A percentile compares a stretch with the other conserved stretches of the same genome.
Evolutionary conservation across 2,797 vertebrate genomes (phyloP).

Genomic region (Numenius phaeopus): DNA sequence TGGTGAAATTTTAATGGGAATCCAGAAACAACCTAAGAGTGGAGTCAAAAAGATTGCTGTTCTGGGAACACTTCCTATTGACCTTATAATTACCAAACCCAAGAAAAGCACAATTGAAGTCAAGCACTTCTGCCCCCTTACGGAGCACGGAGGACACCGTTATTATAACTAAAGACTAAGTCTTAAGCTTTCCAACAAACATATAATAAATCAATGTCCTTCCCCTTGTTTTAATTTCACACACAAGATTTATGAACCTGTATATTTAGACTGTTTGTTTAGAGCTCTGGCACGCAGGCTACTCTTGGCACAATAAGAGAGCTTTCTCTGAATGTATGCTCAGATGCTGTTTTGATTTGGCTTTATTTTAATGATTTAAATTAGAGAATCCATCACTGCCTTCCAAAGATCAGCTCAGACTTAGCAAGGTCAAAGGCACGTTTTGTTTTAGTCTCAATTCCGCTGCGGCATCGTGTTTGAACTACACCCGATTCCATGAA

Average conservation of each 20-base stretch:
- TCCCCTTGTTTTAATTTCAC: conserved; percentile 64
- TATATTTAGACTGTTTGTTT: conserved; percentile 60
- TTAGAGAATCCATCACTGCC: conserved; percentile 25
- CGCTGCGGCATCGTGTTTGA: background rate
- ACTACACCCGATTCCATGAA: fast-evolving
- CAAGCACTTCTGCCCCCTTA: conserved; percentile 30
- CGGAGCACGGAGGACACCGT: background rate
- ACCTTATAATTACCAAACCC: background rate
- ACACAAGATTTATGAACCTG: conserved; percentile 64
- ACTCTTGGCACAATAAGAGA: conserved; percentile 32
- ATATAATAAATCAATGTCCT: conserved; percentile 60
- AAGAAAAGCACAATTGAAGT: conserved; percentile 27
- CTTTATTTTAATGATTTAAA: conserved; percentile 18
- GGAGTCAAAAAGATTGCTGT: background rate
- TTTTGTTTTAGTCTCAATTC: background rate
- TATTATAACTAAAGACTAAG: conserved; percentile 40
- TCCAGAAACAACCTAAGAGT: background rate
- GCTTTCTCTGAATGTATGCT: conserved; percentile 44
- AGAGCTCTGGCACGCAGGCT: conserved; percentile 4
- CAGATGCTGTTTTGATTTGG: conserved; percentile 31
- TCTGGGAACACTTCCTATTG: background rate
- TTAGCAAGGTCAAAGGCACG: background rate
- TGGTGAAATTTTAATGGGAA: background rate
- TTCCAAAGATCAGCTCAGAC: background rate
- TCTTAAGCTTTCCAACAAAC: conserved; percentile 40